Conservation (phyloP, 2,888 invertebrate species). For the Cephalotes varians region DNA sequence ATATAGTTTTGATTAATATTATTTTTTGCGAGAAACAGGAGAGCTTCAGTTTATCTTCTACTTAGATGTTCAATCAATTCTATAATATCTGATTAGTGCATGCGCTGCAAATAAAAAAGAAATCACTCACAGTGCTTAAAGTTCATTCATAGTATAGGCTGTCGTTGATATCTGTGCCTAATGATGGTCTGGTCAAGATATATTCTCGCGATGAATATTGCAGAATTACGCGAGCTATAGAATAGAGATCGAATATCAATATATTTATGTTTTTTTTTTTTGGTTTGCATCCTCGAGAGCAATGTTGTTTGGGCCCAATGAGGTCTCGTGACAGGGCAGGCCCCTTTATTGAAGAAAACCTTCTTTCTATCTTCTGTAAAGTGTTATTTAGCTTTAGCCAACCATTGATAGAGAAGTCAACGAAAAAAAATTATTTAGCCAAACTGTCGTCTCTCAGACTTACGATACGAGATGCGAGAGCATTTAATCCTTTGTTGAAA, state of each 20-base stretch:
- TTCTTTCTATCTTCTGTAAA: constrained; percentile 77
- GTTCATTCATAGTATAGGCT: constrained; percentile 79
- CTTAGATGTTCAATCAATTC: constrained; percentile 29
- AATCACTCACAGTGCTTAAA: constrained; percentile 10
- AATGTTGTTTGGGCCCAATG: constrained; percentile 80
- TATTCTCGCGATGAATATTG: constrained; percentile 71
- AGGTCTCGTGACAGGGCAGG: constrained; percentile 84
- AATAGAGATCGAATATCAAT: constrained; percentile 77
- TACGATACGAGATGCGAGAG: constrained; percentile 77
- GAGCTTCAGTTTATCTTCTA: constrained; percentile 66
- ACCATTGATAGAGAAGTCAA: constrained; percentile 67
- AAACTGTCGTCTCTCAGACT: constrained; percentile 80
- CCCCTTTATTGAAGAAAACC: constrained; percentile 76
- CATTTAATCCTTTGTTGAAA: constrained; percentile 84
- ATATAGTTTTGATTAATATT: constrained; percentile 27
- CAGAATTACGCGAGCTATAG: constrained; percentile 68
- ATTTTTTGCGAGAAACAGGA: constrained; percentile 56
- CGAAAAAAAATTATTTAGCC: constrained; percentile 79
- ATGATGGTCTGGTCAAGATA: constrained; percentile 79
- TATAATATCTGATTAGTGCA: constrained; percentile 26
- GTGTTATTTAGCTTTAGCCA: constrained; percentile 82
- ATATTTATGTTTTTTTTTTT: constrained; percentile 81
- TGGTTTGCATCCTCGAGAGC: constrained; percentile 81
- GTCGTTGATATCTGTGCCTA: constrained; percentile 76
- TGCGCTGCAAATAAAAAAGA: constrained; percentile 34